Percentiles rank a stretch among this genome's conserved stretches.
phyloP scores from a whole-genome alignment of 2,797 vertebrate genomes.

The Rhabdophis nuchalis region DNA sequence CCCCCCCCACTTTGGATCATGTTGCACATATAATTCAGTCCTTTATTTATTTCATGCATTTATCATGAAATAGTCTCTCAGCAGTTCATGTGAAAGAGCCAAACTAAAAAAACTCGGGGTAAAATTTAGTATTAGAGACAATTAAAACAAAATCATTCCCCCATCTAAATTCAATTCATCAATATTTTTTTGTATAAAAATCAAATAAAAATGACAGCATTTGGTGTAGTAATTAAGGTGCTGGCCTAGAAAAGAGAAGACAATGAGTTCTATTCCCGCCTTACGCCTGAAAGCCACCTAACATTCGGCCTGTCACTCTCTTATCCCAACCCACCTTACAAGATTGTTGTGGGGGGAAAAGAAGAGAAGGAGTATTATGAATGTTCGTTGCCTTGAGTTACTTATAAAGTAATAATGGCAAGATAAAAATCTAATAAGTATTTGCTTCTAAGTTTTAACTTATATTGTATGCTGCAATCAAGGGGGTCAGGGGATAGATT shows the following conservation, averaged over 20 bases:
- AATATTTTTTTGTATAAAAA: too few relatives aligned
- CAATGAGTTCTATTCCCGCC: neutral
- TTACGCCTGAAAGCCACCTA: neutral
- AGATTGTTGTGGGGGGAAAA: neutral
- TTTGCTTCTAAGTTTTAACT: neutral
- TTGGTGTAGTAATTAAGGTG: neutral
- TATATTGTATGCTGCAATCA: neutral
- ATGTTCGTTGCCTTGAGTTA: neutral
- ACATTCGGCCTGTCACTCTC: neutral
- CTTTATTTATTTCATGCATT: neutral
- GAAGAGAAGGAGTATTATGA: neutral
- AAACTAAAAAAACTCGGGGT: neutral
- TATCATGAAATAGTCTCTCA: neutral
- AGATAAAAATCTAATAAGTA: neutral
- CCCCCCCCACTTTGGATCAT: neutral
- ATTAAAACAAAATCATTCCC: neutral
- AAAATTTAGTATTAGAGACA: neutral
- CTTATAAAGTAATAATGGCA: neutral
- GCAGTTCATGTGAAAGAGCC: neutral
- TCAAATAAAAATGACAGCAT: neutral
- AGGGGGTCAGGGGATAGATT: neutral
- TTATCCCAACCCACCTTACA: neutral
- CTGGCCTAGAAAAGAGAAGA: neutral
- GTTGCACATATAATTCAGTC: accelerated
- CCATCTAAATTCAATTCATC: neutral